phyloP scores from a whole-genome alignment of 2,113 vertebrate species.

The Gasterosteus nipponicus region DNA sequence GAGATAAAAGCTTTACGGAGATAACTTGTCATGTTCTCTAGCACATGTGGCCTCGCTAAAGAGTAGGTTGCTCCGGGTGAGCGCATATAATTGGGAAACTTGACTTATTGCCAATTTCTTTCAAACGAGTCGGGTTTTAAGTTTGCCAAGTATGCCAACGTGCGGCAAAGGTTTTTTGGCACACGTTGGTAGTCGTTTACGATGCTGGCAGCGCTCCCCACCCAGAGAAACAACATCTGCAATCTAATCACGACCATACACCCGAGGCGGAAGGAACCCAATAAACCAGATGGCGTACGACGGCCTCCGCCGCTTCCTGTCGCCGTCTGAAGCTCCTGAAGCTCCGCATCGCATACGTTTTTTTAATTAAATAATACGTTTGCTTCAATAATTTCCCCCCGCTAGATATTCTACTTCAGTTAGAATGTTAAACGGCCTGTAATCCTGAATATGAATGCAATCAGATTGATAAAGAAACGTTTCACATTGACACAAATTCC shows the following conservation, averaged over 20 bases:
- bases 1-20: background rate
- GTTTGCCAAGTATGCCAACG: no score
- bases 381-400: background rate
- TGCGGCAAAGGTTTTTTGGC: background rate
- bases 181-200: constrained; percentile 40
- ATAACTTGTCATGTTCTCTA: background rate
- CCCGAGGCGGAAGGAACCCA: constrained; percentile 10
- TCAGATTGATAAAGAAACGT: background rate
- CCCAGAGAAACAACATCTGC: constrained; percentile 56
- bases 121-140: background rate
- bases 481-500: no score
- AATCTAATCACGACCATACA: constrained; percentile 51
- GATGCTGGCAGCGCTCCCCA: constrained; percentile 28
- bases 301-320: constrained; percentile 33
- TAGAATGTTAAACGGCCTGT: background rate
- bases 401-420: background rate
- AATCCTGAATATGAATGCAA: background rate
- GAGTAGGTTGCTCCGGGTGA: background rate
- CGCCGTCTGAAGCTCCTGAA: background rate
- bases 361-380: constrained; percentile 25
- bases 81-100: background rate
- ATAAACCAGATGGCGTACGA: constrained; percentile 61
- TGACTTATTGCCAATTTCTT: background rate
- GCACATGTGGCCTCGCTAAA: background rate
- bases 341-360: constrained; percentile 20